phyloP scores from a whole-genome alignment of 2,888 invertebrate genomes.

The Mylabris sibirica region DNA sequence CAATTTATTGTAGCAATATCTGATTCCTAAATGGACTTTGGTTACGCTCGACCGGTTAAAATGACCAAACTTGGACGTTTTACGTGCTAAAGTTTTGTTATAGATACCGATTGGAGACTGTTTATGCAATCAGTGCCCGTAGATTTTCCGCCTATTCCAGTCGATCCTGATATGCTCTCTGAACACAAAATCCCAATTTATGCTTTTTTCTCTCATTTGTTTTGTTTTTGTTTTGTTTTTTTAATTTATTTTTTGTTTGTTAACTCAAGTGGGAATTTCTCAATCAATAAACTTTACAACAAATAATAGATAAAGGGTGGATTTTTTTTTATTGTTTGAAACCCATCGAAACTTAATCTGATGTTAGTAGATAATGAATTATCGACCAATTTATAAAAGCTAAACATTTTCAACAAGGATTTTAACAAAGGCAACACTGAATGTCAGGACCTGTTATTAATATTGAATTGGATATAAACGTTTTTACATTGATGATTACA shows the following conservation, averaged over 20 bases:
- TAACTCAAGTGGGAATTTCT: neutral
- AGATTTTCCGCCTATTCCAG: conserved; percentile 50
- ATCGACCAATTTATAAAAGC: neutral
- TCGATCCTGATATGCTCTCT: conserved; percentile 31
- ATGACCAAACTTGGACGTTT: conserved; percentile 48
- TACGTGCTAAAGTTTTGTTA: conserved; percentile 48
- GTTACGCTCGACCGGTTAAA: conserved; percentile 45
- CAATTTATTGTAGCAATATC: conserved; percentile 47
- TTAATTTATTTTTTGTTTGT: neutral
- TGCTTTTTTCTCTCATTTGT: neutral
- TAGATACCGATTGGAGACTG: conserved; percentile 50
- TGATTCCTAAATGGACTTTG: conserved; percentile 48
- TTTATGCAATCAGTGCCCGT: conserved; percentile 49
- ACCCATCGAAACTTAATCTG: too few species aligned
- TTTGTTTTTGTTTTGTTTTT: neutral
- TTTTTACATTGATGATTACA: conserved; percentile 12
- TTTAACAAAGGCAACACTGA: neutral
- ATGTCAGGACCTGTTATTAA: conserved; percentile 11
- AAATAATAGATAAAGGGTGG: neutral
- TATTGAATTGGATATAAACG: conserved; percentile 25
- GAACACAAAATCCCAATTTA: conserved; percentile 10
- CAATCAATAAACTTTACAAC: neutral
- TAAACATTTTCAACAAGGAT: neutral
- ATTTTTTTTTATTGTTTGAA: neutral
- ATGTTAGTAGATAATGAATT: neutral